phyloP scores from a whole-genome alignment of 2,113 vertebrate species.

The Anhinga anhinga region DNA sequence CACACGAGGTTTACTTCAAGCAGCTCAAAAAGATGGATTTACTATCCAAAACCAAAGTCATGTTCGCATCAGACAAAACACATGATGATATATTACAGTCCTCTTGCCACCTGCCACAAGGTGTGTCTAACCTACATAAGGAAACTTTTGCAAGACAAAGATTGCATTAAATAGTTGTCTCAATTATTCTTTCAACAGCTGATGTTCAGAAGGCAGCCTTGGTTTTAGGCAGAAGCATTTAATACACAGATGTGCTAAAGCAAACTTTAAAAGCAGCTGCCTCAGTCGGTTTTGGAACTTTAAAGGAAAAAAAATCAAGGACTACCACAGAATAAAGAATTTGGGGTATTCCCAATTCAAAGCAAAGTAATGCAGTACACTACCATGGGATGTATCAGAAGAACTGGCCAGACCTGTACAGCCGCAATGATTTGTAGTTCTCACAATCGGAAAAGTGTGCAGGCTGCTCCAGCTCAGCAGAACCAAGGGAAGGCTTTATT shows the following conservation, averaged over 20 bases:
- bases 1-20: neutral
- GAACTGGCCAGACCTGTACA: slow-evolving; percentile 41
- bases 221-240: neutral
- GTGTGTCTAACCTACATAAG: neutral
- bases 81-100: neutral
- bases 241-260: neutral
- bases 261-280: neutral
- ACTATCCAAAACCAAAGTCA: neutral
- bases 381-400: neutral
- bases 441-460: neutral
- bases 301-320: neutral
- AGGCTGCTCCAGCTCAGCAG: neutral
- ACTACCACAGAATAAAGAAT: neutral
- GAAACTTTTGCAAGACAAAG: slow-evolving; percentile 22
- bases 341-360: neutral
- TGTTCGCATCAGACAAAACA: neutral
- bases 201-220: neutral
- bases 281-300: neutral
- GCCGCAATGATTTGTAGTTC: neutral
- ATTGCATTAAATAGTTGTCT: neutral
- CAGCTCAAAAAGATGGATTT: neutral
- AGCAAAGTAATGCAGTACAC: neutral
- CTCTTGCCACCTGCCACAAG: neutral
- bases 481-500: neutral
- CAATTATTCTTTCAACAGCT: neutral